A percentile compares a stretch with the other conserved stretches of the same genome.
Evolutionary conservation across 2,888 invertebrate species (phyloP).

Genomic region (Steinernema hermaphroditum): DNA sequence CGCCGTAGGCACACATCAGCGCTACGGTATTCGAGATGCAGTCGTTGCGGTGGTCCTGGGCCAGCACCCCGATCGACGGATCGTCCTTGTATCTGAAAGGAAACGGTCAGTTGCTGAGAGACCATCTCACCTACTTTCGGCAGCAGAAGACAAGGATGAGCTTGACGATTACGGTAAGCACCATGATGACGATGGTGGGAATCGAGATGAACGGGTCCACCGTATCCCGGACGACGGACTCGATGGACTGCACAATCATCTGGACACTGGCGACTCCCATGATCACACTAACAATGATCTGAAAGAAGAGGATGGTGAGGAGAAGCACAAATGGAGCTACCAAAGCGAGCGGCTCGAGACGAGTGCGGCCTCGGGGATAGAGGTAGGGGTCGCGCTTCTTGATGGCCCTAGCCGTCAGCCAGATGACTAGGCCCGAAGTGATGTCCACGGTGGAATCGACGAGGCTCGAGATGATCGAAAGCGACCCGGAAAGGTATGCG

Average conservation of each 20-base stretch:
- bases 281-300: conserved; percentile 68
- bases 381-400: conserved; percentile 67
- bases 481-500: conserved; percentile 69
- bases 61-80: conserved; percentile 67
- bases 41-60: conserved; percentile 70
- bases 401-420: conserved; percentile 68
- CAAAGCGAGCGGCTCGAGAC: conserved; percentile 69
- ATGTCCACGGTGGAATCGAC: conserved; percentile 70
- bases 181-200: conserved; percentile 61
- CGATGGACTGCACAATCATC: conserved; percentile 63
- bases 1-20: conserved; percentile 68
- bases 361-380: conserved; percentile 69
- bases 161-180: conserved; percentile 60
- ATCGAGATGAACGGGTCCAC: conserved; percentile 56
- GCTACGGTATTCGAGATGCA: conserved; percentile 69
- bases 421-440: conserved; percentile 68
- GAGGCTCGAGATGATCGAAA: conserved; percentile 69
- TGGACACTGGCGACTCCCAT: conserved; percentile 70
- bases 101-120: background rate
- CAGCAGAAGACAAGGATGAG: conserved; percentile 57
- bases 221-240: conserved; percentile 39
- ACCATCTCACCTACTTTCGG: conserved; percentile 46
- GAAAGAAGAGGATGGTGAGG: conserved; percentile 32
- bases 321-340: too few species aligned
- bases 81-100: conserved; percentile 60